These are phyloP conservation scores for Micrasema minimum DNA, from an alignment of 1,140 invertebrate genomes.

Conservation along the genomic window DNA sequence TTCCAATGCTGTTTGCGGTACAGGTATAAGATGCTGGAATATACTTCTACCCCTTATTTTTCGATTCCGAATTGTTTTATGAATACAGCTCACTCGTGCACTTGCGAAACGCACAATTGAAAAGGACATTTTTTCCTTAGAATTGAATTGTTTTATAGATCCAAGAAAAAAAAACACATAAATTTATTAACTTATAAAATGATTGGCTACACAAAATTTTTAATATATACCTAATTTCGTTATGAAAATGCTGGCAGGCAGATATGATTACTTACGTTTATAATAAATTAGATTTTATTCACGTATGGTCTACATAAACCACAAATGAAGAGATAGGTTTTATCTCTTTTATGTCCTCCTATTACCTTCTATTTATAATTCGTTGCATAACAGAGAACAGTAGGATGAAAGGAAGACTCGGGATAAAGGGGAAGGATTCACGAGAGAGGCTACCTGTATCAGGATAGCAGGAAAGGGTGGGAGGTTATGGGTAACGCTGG, in stretches of 20 bases:
- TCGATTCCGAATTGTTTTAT: conserved; percentile 35
- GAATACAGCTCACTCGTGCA: conserved; percentile 15
- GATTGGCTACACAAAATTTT: too few species aligned
- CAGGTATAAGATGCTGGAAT: conserved; percentile 28
- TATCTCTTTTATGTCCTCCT: too few species aligned
- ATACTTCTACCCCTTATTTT: conserved; percentile 34
- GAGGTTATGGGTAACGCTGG: conserved; percentile 12
- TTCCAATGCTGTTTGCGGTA: conserved; percentile 23
- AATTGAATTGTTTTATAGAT: too few species aligned
- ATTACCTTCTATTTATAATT: conserved; percentile 16
- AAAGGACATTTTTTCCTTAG: too few species aligned
- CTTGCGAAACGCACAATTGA: neutral
- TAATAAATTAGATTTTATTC: too few species aligned
- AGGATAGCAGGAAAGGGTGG: conserved; percentile 10
- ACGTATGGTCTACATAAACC: neutral
- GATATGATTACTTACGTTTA: too few species aligned
- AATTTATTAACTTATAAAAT: too few species aligned
- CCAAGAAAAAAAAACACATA: too few species aligned
- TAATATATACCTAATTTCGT: too few species aligned
- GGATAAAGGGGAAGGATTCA: conserved; percentile 23
- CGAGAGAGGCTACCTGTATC: conserved; percentile 18
- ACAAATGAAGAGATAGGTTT: conserved; percentile 16
- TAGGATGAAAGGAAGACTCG: conserved; percentile 20
- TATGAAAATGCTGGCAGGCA: too few species aligned
- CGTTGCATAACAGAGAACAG: conserved; percentile 1